Evolutionary conservation across 2,113 vertebrate species (phyloP), one percentile per base, ranked within the genome.

Genomic region (Eubucco bourcierii): DNA sequence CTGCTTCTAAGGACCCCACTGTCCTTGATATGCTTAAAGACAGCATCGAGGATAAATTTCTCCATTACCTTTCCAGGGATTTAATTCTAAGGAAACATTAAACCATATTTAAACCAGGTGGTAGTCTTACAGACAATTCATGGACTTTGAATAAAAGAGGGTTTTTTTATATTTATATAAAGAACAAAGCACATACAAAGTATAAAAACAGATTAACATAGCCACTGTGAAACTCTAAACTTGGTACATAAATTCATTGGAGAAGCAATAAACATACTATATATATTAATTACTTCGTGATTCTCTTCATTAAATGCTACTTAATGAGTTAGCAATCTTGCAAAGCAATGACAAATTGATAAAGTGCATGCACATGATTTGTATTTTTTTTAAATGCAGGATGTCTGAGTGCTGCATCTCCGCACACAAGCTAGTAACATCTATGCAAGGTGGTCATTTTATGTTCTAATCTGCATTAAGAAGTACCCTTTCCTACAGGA

Each of bases 251-350:
- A 68, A 94, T 86, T 80, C 72, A 93, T 60, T 70, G 90, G 65
- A 65, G 63, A 94, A 90, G 59, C 63, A 84, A 78, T 93, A 93
- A 93, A 74, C 67, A 55, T 67, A 85, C 80, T 88, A 87, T 73
- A 88, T 29, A 65, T 76, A 84, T 93, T 88, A 80, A 90, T 93
- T 90, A 88, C 37, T 66, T 83, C 66, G 59, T 66, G 52, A 37
- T 63, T 90, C 72, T 80, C 83, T 60, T 91, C 66, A 46, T 85
- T 89, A 88, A 87, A 84, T 74, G 17, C 46, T 77, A 74, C 60
- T 92, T 87, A 94, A 85, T 89, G 59, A 86, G 67, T 66, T 67
- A 90, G 87, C 67, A 71, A 85, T 66, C 70, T 66, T 79, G 58
- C 37, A 72, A 88, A 58, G 66, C 46, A 63, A 59, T 37, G 76